Conservation (phyloP, 1,140 invertebrate genomes). For the Rhopalosiphum maidis region DNA sequence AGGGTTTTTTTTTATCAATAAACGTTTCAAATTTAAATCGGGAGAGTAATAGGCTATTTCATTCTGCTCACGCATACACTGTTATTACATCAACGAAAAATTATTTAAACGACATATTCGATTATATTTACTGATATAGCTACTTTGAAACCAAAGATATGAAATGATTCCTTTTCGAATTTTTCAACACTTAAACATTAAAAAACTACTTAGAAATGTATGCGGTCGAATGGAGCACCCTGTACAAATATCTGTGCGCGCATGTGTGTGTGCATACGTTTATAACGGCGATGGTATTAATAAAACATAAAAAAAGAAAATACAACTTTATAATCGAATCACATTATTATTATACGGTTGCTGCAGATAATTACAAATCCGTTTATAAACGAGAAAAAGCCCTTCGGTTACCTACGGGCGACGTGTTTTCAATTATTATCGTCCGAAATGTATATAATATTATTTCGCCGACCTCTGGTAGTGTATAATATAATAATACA, state of each 20-base stretch:
- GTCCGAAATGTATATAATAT: constrained; percentile 16
- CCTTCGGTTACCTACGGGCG: constrained; percentile 35
- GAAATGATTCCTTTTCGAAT: neutral
- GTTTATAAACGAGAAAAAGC: constrained; percentile 30
- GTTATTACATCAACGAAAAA: too few species aligned
- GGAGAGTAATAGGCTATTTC: neutral
- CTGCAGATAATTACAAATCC: constrained; percentile 41
- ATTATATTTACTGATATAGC: too few species aligned
- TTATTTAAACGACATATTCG: too few species aligned
- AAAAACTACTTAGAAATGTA: neutral
- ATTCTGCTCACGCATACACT: neutral
- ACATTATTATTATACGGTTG: neutral
- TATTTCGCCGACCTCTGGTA: constrained; percentile 25
- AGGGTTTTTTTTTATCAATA: too few species aligned
- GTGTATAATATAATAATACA: neutral
- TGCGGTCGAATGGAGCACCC: neutral
- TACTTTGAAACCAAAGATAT: too few species aligned
- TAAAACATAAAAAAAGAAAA: neutral
- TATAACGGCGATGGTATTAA: neutral
- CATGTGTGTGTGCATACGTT: neutral
- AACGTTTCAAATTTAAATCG: neutral
- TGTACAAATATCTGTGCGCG: neutral
- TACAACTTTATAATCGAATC: constrained; percentile 35
- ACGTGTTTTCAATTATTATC: constrained; percentile 51
- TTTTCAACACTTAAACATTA: neutral